Base-by-base conservation (phyloP, 2,113 vertebrate species). In the Fulica atra region DNA sequence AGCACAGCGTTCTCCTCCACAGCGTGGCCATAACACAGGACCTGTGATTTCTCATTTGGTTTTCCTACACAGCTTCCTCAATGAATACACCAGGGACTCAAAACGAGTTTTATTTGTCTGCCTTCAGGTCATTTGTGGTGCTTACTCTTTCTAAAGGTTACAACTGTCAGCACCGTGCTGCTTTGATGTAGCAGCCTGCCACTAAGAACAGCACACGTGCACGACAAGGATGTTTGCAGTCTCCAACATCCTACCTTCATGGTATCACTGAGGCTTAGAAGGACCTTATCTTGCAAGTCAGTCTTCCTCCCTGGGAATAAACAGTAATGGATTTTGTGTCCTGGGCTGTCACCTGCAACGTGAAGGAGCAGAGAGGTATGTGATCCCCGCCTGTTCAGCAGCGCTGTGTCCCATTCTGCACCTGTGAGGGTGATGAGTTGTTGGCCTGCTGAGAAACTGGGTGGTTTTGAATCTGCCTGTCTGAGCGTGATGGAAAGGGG, bases 141-240 rank as follows among this genome's bases (percentile, higher is more conserved):
- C 70, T 94, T 89, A 69, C 24, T 80, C 76, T 71, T 71, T 84
- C 73, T 24, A 40, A 94, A 93, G 73, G 73, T 89, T 96, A 87
- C 35, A 44, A 42, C 78, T 82, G 33, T 74, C 91, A 94, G 72
- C 53, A 83, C 72, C 0, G 5, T 11, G 50, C 57, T 82, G 70
- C 51, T 70, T 81, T 93, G 74, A 24, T 59, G 80, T 8, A 73
- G 56, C 69, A 54, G 57, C 10, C 50, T 70, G 88, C 73, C 77
- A 44, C 23, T 28, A 28, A 48, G 36, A 79, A 36, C 44, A 79
- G 93, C 64, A 54, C 68, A 31, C 0, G 1, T 1, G 14, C 10
- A 60, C 48, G 78, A 17, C 59, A 42, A 23, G 72, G 61, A 38
- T 6, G 16, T 25, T 53, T 42, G 42, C 78, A 57, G 65, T 18